Conservation (phyloP, 2,888 invertebrate species). For the Eupithecia inturbata region DNA sequence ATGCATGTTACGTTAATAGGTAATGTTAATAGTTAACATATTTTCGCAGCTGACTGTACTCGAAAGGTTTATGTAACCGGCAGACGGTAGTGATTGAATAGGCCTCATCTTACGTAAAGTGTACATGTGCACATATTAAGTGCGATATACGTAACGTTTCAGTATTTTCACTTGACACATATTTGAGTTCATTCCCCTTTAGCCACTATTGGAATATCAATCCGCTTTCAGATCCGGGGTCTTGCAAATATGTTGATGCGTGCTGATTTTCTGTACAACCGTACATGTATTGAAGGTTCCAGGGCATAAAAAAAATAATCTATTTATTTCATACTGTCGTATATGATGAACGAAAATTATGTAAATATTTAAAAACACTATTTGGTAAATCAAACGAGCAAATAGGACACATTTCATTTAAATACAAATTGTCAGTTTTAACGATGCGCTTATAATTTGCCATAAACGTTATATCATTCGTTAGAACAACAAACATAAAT, state of each 20-base stretch:
- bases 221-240: constrained; percentile 25
- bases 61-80: constrained; percentile 65
- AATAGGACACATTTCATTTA: not conserved
- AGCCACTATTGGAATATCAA: constrained; percentile 38
- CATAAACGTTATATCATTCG: constrained; percentile 12
- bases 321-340: too few relatives aligned
- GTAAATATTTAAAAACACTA: not conserved
- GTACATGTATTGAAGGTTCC: not conserved
- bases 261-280: not conserved
- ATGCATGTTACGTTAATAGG: too few relatives aligned
- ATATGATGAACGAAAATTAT: not conserved
- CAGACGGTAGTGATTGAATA: constrained; percentile 78
- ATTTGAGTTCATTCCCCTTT: constrained; percentile 41
- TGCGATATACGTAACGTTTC: constrained; percentile 63
- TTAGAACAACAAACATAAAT: constrained; percentile 7
- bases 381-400: not conserved
- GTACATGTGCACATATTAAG: constrained; percentile 70
- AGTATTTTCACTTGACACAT: constrained; percentile 52
- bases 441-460: not conserved
- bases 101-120: constrained; percentile 76
- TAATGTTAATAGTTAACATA: too few relatives aligned
- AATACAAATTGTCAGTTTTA: not conserved
- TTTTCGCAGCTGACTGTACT: constrained; percentile 35
- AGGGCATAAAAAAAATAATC: too few relatives aligned
- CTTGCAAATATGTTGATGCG: constrained; percentile 12